Conservation (phyloP, 1,140 invertebrate species). For the Drosophila tani region DNA sequence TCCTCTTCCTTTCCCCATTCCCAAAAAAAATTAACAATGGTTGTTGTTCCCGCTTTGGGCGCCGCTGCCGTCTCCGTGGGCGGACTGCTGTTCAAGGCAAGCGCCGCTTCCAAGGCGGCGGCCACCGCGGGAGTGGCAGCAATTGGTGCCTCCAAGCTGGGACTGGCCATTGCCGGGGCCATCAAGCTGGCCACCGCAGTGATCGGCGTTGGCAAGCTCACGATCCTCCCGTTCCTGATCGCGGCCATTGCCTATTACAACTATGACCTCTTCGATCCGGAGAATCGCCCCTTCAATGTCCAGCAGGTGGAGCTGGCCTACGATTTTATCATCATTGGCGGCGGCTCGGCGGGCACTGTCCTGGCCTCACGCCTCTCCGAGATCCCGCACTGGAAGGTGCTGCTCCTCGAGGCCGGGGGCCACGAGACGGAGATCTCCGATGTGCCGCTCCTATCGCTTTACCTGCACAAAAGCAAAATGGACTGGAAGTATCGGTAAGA, state of each 20-base stretch:
- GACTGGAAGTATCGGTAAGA: conserved; percentile 95
- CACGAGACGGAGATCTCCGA: conserved; percentile 93
- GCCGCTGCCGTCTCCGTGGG: conserved; percentile 78
- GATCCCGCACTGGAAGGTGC: conserved; percentile 90
- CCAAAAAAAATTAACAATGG: conserved; percentile 34
- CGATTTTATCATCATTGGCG: conserved; percentile 92
- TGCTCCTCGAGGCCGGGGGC: conserved; percentile 95
- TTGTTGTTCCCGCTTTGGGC: conserved; percentile 73
- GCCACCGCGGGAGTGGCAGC: conserved; percentile 74
- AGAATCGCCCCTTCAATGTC: conserved; percentile 91
- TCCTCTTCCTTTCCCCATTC: not conserved
- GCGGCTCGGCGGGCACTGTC: conserved; percentile 94
- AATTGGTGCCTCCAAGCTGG: conserved; percentile 73
- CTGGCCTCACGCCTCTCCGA: conserved; percentile 94
- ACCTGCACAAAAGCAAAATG: conserved; percentile 94
- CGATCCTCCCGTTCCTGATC: conserved; percentile 91
- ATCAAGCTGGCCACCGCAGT: conserved; percentile 89
- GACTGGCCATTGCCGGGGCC: conserved; percentile 87
- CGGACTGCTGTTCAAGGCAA: conserved; percentile 78
- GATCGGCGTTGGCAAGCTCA: conserved; percentile 89
- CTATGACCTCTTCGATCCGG: conserved; percentile 94
- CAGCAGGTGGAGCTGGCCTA: conserved; percentile 89
- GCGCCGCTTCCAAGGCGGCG: conserved; percentile 73
- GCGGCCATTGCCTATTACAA: conserved; percentile 93
- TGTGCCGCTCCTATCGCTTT: conserved; percentile 93